Base-by-base conservation (phyloP, 2,888 invertebrate species). In the Linyphia triangularis region DNA sequence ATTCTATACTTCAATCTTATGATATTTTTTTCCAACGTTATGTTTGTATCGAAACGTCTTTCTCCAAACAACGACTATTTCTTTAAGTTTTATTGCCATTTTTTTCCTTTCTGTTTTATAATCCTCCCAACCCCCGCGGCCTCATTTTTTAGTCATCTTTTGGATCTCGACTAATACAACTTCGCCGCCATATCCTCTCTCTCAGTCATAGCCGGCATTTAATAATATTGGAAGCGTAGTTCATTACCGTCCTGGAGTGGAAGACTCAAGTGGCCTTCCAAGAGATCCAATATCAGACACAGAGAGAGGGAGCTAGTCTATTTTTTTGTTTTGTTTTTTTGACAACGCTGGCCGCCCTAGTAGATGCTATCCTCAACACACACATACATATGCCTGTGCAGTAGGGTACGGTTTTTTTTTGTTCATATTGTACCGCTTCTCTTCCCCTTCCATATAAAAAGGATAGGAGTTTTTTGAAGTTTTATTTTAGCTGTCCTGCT, bases 161-260 rank as follows among this genome's bases (percentile, higher is more conserved):
- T 16, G 16, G 51, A 51, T 13, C 51, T 13, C n/a, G 5, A 13
- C 51, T 51, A 51, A 51, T 70, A 43, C 33, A 16, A 37, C 13
- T 24, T 26, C 51, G 22, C 43, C 22, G 16, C 28, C 30, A 28
- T 19, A 40, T 40, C 33, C 57, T 85, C 70, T 37, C 57, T 70
- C 43, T 43, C 78, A 61, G 78, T 57, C 51, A 6, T 43, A 30
- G 63, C 75, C 73, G 59, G 67, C 84, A 88, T 88, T 88, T 88
- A 88, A 88, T 88, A 88, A 88, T 88, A 81, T 81, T 81, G 81
- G 81, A 69, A 81, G 63, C 65, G 73, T 63, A 88, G 86, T 88
- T 88, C 86, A 88, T 88, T 81, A 88, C 75, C 63, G 65, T 59
- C 43, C 67, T 24, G 57, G 40, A 61, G 75, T 37, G 72, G 75